Evolutionary conservation across 2,888 invertebrate species (phyloP), one percentile per base, ranked within the genome.

Genomic region (Catocala nupta): DNA sequence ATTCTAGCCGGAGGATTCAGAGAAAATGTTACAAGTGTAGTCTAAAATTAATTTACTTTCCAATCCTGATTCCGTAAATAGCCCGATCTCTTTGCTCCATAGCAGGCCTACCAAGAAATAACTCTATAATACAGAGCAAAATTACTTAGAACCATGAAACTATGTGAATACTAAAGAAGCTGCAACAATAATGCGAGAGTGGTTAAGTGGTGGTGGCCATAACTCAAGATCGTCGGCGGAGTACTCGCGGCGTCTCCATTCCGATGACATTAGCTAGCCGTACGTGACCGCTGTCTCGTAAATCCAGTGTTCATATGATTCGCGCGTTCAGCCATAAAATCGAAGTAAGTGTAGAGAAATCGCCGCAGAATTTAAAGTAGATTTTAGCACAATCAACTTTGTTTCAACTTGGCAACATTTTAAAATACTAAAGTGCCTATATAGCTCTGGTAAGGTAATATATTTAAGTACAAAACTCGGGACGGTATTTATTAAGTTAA

Each of bases 181-280:
- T 51, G 10, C 39, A 55, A 64, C 55, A 64, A 57, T 50, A 64
- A 53, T 45, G 8, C 4, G 53, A 54, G 50, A 55, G 45, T 49
- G 36, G 52, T 16, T 80, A 81, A 85, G 83, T 82, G 81, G 78
- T 70, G 65, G 47, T 49, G 52, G 73, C 82, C 69, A 86, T 89
- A 90, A 85, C 51, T 89, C 82, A 84, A 81, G 87, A 87, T 84
- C 75, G 77, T 71, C 76, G 25, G 25, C 25, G 25, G 25, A 25
- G 71, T 65, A 70, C 63, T 53, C 56, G 48, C 49, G 61, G 11
- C 66, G 64, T 65, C 71, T 75, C 76, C 76, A 78, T 73, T 77
- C 73, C 75, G 70, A 80, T 79, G 78, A 75, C 80, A 78, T 82
- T 83, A 78, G 76, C 70, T 61, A 70, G 59, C 59, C 67, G 57